A percentile compares a stretch with the other conserved stretches of the same genome.
Evolutionary conservation across 2,888 invertebrate genomes (phyloP).

Genomic region (Leptinotarsa rubiginosa): DNA sequence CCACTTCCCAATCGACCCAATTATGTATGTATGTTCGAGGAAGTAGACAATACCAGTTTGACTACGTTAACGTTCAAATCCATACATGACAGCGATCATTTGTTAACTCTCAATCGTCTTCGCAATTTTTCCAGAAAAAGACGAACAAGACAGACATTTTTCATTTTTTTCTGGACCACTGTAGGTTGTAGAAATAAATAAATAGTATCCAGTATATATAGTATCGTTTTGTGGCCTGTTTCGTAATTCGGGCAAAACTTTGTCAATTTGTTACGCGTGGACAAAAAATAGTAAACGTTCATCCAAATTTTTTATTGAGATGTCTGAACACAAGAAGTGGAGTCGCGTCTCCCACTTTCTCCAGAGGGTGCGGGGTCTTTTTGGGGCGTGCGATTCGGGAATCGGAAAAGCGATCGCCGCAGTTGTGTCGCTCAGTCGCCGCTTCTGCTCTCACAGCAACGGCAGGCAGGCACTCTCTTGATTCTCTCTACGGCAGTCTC

Average conservation of each 20-base stretch:
- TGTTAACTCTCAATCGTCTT: no score
- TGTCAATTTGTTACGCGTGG: not conserved
- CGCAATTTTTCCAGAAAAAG: no score
- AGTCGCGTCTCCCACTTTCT: constrained; percentile 8
- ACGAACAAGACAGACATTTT: no score
- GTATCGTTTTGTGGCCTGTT: constrained; percentile 4
- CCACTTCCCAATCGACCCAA: no score
- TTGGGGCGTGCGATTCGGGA: constrained; percentile 29
- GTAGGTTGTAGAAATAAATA: no score
- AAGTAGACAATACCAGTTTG: no score
- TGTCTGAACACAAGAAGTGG: constrained; percentile 23
- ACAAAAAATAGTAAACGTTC: constrained; percentile 12
- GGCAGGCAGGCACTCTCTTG: constrained; percentile 7
- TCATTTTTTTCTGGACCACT: no score
- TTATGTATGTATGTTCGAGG: no score
- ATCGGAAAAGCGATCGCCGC: constrained; percentile 28
- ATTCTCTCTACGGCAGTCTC: not conserved
- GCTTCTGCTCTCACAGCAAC: constrained; percentile 13
- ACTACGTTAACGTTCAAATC: no score
- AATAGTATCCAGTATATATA: no score
- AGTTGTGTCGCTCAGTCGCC: constrained; percentile 28
- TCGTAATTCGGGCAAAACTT: not conserved
- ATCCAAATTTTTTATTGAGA: constrained; percentile 23
- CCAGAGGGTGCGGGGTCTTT: constrained; percentile 16
- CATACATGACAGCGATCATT: no score